These are phyloP conservation scores for Margaritifera margaritifera DNA, from an alignment of 2,888 invertebrate species.

Conservation along the genomic window DNA sequence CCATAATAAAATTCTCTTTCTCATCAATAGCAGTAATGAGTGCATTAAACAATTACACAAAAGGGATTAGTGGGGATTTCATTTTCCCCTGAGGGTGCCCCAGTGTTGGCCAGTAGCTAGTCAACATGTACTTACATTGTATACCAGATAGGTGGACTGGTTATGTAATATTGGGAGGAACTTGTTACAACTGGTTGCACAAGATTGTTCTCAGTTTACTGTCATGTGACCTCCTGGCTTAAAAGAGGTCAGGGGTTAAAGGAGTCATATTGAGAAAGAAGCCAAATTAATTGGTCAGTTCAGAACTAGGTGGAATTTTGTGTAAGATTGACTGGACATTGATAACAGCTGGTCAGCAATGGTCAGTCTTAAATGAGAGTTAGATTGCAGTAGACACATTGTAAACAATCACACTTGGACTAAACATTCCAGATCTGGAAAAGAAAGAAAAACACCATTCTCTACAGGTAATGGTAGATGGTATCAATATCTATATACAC, in stretches of 20 bases:
- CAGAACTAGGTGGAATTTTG: conserved; percentile 35
- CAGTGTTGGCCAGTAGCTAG: neutral
- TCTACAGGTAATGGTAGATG: too few relatives aligned
- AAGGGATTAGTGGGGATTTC: too few relatives aligned
- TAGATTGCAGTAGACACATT: conserved; percentile 3
- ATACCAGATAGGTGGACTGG: neutral
- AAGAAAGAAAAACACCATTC: too few relatives aligned
- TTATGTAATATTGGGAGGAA: conserved; percentile 13
- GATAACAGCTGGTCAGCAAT: conserved; percentile 46
- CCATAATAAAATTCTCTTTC: too few relatives aligned
- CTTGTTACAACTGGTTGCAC: conserved; percentile 5
- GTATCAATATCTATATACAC: too few relatives aligned
- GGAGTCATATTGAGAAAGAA: conserved; percentile 25
- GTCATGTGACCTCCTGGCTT: conserved; percentile 25
- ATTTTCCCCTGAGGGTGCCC: neutral
- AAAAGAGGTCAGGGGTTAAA: conserved; percentile 25
- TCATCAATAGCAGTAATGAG: too few relatives aligned
- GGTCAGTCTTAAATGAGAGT: conserved; percentile 42
- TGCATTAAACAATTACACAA: too few relatives aligned
- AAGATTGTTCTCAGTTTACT: conserved; percentile 12
- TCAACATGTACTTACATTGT: neutral
- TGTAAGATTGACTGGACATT: conserved; percentile 50
- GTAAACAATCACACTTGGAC: too few relatives aligned
- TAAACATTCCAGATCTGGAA: too few relatives aligned
- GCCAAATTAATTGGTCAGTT: conserved; percentile 32